Evolutionary conservation across 1,140 invertebrate species (phyloP), one percentile per base, ranked within the genome.

Genomic region (Magallana gigas): DNA sequence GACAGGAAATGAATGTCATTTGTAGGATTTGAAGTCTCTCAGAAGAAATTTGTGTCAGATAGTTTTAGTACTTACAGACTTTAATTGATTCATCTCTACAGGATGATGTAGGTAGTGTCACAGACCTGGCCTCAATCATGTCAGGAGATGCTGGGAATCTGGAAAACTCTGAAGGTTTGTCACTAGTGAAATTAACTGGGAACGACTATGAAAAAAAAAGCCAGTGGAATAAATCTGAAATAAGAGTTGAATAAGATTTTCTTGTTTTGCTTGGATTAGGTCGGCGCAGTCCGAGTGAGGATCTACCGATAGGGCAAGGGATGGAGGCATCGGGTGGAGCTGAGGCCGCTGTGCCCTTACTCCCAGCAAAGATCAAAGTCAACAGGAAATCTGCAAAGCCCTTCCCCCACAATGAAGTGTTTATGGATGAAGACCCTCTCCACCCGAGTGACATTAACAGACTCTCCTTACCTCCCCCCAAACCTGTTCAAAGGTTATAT

Each of bases 81-180:
- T 48, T 48, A 48, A 48, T 8, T 11, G 23, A 29, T 36, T 18
- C 23, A 36, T 12, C 36, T 29, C 18, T 60, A 36, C 86, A 93
- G 93, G 93, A 94, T 91, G 91, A 94, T 59, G 88, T 93, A 18
- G 89, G 89, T 16, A 93, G 93, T 88, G 89, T 93, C 11, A 91
- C 91, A 62, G 93, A 92, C 16, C 71, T 89, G 2, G 90, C 88
- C 6, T 89, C 86, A 3, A 76, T 76, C 23, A 81, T 89, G 14
- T 88, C 87, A 12, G 87, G 84, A 9, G 86, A 88, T n/a, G 80
- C 83, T n/a, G 87, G 86, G 56, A 87, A 90, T 11, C 71, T 85
- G n/a, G 89, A 90, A 12, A 84, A 64, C 6, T 80, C 86, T 18
- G 85, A 86, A 62, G 86, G 86, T 71, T 76, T 76, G 68, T 12